Evolutionary conservation across 2,113 vertebrate species (phyloP).

Genomic region (Acanthochromis polyacanthus): DNA sequence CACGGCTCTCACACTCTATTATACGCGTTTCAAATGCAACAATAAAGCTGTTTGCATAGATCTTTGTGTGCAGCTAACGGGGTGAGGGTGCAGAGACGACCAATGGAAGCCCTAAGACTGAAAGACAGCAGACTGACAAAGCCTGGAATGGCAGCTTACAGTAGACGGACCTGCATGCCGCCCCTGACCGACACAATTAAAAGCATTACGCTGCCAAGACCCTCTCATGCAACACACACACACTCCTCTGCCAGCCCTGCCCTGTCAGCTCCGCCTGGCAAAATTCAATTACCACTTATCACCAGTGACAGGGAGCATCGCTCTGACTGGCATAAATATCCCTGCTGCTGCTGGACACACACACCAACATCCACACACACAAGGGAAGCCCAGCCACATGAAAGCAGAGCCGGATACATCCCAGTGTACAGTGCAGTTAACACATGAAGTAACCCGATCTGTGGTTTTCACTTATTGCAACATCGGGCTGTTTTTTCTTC

Average conservation of each 20-base stretch:
- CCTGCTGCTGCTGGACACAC: conserved; percentile 21
- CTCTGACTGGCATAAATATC: conserved; percentile 56
- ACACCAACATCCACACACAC: conserved; percentile 4
- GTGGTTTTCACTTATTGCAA: conserved; percentile 9
- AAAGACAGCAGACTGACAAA: conserved; percentile 25
- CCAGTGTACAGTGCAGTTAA: neutral
- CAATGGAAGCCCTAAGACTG: conserved; percentile 9
- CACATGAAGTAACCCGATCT: neutral
- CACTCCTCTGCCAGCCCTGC: conserved; percentile 35
- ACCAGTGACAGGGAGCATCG: conserved; percentile 56
- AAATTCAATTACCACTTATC: conserved; percentile 76
- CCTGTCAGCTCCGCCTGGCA: conserved; percentile 46
- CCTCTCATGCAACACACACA: conserved; percentile 40
- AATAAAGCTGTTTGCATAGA: no score
- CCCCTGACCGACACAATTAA: conserved; percentile 62
- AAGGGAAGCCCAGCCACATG: conserved; percentile 3
- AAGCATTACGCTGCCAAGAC: conserved; percentile 42
- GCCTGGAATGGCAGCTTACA: conserved; percentile 27
- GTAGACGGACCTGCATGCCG: conserved; percentile 16
- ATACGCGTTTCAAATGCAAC: no score
- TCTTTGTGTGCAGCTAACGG: no score
- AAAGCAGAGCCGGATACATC: neutral
- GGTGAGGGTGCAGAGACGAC: conserved; percentile 2
- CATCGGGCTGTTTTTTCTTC: neutral
- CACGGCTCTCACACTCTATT: no score